phyloP scores from a whole-genome alignment of 2,797 vertebrate species.

The Ptychadena robeensis region DNA sequence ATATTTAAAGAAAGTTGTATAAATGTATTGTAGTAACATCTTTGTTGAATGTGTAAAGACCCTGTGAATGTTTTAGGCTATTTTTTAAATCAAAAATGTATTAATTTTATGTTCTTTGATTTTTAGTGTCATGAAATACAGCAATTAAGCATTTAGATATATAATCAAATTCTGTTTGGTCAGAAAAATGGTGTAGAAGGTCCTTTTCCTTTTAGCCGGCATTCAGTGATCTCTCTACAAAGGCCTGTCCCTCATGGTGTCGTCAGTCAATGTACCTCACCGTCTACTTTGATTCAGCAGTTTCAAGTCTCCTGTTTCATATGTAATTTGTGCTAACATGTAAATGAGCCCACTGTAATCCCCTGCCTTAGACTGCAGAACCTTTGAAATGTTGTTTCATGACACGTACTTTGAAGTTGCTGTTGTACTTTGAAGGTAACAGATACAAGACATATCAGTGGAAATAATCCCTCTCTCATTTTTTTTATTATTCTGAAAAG shows the following conservation, averaged over 20 bases:
- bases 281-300: neutral
- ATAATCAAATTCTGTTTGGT: too few relatives aligned
- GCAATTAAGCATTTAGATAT: too few relatives aligned
- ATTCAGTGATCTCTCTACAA: too few relatives aligned
- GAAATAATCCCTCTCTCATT: neutral
- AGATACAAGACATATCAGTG: neutral
- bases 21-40: too few relatives aligned
- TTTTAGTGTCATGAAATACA: too few relatives aligned
- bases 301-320: slow-evolving; percentile 1
- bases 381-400: slow-evolving; percentile 45
- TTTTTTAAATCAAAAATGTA: too few relatives aligned
- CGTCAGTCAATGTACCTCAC: neutral
- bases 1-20: too few relatives aligned
- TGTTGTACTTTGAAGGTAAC: slow-evolving; percentile 49
- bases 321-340: slow-evolving; percentile 23
- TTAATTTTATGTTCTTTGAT: too few relatives aligned
- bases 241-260: neutral
- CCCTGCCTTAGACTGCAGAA: neutral
- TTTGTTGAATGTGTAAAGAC: too few relatives aligned
- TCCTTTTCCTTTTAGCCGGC: too few relatives aligned
- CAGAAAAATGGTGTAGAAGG: too few relatives aligned
- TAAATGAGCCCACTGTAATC: slow-evolving; percentile 13
- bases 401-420: slow-evolving; percentile 38
- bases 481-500: neutral
- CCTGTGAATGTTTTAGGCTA: too few relatives aligned